Evolutionary conservation across 2,113 vertebrate species (phyloP).

Genomic region (Pelobates fuscus): DNA sequence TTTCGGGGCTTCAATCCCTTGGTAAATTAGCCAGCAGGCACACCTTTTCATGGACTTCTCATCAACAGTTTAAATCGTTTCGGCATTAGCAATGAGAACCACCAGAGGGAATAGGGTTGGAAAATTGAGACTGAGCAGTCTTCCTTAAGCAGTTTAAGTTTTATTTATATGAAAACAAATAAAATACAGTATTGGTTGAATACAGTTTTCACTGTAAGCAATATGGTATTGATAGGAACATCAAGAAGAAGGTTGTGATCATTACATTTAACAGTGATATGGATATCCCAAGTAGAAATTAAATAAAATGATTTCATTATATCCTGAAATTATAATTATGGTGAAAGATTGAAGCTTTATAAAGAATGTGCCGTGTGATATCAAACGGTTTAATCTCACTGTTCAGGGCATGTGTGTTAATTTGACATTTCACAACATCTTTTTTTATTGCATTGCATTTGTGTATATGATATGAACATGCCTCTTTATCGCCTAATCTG

Average conservation of each 20-base stretch:
- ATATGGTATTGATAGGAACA: neutral
- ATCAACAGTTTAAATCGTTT: slow-evolving; percentile 74
- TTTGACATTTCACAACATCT: too few species aligned
- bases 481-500: neutral
- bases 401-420: too few species aligned
- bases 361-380: too few species aligned
- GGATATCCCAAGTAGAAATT: too few species aligned
- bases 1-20: slow-evolving; percentile 84
- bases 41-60: slow-evolving; percentile 69
- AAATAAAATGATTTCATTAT: too few species aligned
- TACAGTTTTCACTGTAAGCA: neutral
- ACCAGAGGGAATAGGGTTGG: slow-evolving; percentile 70
- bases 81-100: slow-evolving; percentile 66
- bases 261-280: too few species aligned
- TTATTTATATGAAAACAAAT: slow-evolving; percentile 21
- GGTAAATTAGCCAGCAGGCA: slow-evolving; percentile 85
- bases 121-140: slow-evolving; percentile 52
- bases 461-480: neutral
- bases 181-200: neutral
- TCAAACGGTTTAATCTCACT: too few species aligned
- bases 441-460: neutral
- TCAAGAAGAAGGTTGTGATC: too few species aligned
- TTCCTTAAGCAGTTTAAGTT: slow-evolving; percentile 36
- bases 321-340: too few species aligned
- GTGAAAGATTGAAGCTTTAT: too few species aligned